Base-by-base conservation (phyloP, 2,888 invertebrate genomes). In the Amiota minor region DNA sequence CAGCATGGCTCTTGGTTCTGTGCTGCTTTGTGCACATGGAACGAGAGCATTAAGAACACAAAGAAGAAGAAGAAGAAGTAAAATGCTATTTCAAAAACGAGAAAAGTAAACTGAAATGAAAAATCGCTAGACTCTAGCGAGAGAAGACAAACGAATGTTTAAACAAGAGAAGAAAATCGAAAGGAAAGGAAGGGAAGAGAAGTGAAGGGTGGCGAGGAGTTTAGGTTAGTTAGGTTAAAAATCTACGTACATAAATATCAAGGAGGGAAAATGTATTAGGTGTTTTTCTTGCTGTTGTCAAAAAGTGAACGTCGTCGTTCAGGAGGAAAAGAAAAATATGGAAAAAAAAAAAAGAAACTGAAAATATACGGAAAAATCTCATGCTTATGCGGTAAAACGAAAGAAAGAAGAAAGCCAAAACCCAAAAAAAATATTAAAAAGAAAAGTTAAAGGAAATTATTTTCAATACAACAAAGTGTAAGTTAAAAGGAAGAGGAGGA, bases 51-150 rank as follows among this genome's bases (percentile, higher is more conserved):
- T 75, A 79, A 73, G 61, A 72, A 73, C 18, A 64, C 49, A 72
- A n/a, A n/a, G 50, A 47, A 55, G 72, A 68, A 55, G 72, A 68
- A 70, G 72, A 70, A 71, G 74, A 70, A 59, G 68, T 71, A 76
- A 35, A 71, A 79, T 74, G 75, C 74, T 72, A 78, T 76, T 78
- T 78, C 72, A 68, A 74, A 76, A 78, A 76, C 78, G 72, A 78
- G 45, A 64, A n/a, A 64, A 9, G 64, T 10, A 45, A 45, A 9
- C 35, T 23, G 23, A 23, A 2, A 23, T 23, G 23, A 23, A 23
- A 23, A 35, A 2, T 35, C 6, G 35, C 35, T 35, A 35, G 35
- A 35, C 6, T 35, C n/a, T n/a, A n/a, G n/a, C n/a, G n/a, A 35
- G 35, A 35, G 35, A 35, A 35, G 35, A 35, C 35, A 35, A 35